Evolutionary conservation across 2,888 invertebrate genomes (phyloP).

Genomic region (Eretmocerus hayati): DNA sequence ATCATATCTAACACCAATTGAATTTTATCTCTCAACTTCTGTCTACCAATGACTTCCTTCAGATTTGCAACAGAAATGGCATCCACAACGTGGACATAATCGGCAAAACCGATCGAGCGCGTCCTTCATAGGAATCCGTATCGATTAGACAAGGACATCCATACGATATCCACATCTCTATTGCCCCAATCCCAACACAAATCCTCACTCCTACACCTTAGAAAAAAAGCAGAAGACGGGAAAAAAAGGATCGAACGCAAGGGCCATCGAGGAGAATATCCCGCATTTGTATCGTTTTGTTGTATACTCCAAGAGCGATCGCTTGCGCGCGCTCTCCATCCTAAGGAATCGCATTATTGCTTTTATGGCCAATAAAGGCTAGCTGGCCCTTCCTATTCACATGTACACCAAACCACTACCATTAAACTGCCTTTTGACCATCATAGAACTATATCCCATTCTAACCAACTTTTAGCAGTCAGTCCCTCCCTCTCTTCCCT

Average conservation of each 20-base stretch:
- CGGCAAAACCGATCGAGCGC: slow-evolving; percentile 7
- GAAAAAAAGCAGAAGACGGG: slow-evolving; percentile 10
- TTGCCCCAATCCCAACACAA: no score
- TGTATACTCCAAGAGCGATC: no score
- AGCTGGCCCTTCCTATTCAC: slow-evolving; percentile 25
- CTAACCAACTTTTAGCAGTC: no score
- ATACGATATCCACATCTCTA: slow-evolving; percentile 3
- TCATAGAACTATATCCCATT: no score
- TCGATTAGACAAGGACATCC: slow-evolving; percentile 9
- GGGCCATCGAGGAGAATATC: slow-evolving; percentile 11
- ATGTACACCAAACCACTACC: no score
- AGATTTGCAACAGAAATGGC: no score
- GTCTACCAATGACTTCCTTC: not conserved
- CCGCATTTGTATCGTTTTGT: slow-evolving; percentile 41
- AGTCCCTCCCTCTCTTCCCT: no score
- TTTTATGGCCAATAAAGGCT: slow-evolving; percentile 46
- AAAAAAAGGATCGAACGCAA: slow-evolving; percentile 22
- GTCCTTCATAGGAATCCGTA: slow-evolving; percentile 15
- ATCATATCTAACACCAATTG: slow-evolving; percentile 14
- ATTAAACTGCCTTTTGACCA: no score
- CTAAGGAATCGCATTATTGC: slow-evolving; percentile 44
- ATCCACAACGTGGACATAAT: not conserved
- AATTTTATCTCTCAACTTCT: slow-evolving; percentile 20
- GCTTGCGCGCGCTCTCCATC: slow-evolving; percentile 35
- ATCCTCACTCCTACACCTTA: not conserved